Evolutionary conservation across 2,113 vertebrate genomes (phyloP).

Genomic region (Motacilla alba): DNA sequence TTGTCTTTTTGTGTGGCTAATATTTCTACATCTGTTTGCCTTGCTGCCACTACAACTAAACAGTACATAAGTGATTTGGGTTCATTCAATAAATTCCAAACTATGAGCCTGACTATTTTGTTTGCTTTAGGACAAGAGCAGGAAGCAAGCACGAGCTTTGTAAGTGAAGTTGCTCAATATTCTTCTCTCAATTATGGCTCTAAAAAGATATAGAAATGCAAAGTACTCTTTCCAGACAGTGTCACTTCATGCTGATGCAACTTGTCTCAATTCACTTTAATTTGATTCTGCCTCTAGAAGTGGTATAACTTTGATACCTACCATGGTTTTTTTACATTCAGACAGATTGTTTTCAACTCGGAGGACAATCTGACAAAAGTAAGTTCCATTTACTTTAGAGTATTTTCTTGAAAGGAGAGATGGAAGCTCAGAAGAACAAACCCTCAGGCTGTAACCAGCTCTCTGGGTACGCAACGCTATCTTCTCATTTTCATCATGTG

Average conservation of each 20-base stretch:
- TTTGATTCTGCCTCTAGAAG: neutral
- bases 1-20: constrained; percentile 40
- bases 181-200: constrained; percentile 49
- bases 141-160: constrained; percentile 46
- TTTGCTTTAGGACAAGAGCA: constrained; percentile 60
- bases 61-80: constrained; percentile 47
- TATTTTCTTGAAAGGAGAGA: constrained; percentile 4
- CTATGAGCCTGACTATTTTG: constrained; percentile 53
- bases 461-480: neutral
- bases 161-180: neutral
- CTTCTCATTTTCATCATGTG: neutral
- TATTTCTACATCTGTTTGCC: constrained; percentile 65
- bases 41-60: constrained; percentile 56
- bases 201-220: constrained; percentile 49
- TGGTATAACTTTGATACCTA: neutral
- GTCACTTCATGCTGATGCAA: neutral
- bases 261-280: neutral
- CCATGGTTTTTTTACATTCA: neutral
- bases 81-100: constrained; percentile 45
- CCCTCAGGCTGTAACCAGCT: neutral
- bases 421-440: neutral
- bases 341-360: neutral
- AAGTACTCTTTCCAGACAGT: constrained; percentile 24
- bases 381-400: neutral
- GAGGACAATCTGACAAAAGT: neutral